These are phyloP conservation scores for Trachemys scripta DNA, from an alignment of 2,113 vertebrate genomes.

Conservation along the genomic window DNA sequence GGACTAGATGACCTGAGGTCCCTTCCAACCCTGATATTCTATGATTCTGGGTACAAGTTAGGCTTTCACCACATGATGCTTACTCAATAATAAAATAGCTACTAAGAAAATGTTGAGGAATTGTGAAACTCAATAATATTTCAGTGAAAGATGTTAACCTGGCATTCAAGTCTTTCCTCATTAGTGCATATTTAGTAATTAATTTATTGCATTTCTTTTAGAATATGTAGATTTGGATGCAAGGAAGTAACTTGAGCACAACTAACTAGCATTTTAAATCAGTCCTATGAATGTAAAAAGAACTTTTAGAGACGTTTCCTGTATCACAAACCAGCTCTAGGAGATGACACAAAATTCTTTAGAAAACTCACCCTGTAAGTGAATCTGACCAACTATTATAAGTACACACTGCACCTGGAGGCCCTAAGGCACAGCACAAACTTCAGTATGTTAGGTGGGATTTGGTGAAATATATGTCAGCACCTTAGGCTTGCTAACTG, in stretches of 20 bases:
- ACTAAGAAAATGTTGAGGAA: background rate
- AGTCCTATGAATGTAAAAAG: background rate
- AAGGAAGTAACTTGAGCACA: background rate
- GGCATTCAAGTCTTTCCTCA: background rate
- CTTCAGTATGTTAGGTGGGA: background rate
- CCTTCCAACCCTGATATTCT: too few relatives aligned
- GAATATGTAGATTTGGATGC: background rate
- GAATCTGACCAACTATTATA: background rate
- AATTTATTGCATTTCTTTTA: background rate
- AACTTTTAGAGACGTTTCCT: background rate
- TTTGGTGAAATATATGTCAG: background rate
- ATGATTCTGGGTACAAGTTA: background rate
- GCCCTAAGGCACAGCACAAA: background rate
- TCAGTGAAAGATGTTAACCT: background rate
- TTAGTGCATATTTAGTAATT: background rate
- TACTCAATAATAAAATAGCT: background rate
- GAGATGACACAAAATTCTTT: background rate
- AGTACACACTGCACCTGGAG: background rate
- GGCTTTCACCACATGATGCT: background rate
- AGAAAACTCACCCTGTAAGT: background rate
- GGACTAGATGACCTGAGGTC: too few relatives aligned
- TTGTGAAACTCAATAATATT: background rate
- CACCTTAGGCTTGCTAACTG: too few relatives aligned
- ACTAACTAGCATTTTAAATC: background rate
- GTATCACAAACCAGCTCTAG: background rate